A percentile compares a stretch with the other conserved stretches of the same genome.
These are phyloP conservation scores for Crypturellus undulatus DNA, from an alignment of 2,113 vertebrate genomes.

Conservation along the genomic window DNA sequence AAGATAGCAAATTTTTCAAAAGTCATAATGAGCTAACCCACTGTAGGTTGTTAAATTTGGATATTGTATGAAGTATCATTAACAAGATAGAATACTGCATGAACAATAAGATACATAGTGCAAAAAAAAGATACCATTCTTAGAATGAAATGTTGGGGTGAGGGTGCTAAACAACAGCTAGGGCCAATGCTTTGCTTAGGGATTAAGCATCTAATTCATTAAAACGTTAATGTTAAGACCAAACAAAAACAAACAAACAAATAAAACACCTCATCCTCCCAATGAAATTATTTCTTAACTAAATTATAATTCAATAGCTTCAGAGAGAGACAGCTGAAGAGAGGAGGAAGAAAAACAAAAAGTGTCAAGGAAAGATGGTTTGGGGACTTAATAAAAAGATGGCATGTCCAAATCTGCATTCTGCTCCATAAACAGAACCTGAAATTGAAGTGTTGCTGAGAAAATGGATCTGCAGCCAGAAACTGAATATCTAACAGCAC, in stretches of 20 bases:
- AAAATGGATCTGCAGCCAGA: background rate
- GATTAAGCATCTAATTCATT: background rate
- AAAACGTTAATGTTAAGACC: background rate
- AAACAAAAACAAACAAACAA: too few relatives aligned
- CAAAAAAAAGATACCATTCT: background rate
- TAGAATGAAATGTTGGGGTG: background rate
- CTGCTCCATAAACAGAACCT: background rate
- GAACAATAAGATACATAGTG: background rate
- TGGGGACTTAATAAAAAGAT: background rate
- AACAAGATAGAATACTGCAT: background rate
- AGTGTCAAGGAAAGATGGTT: background rate
- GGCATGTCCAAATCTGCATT: background rate
- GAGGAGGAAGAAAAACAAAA: background rate
- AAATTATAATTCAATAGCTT: background rate
- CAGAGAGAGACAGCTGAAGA: background rate
- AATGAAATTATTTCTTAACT: background rate
- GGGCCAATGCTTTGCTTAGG: background rate
- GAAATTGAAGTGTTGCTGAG: background rate
- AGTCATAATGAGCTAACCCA: background rate
- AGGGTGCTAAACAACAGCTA: background rate
- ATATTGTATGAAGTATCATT: background rate
- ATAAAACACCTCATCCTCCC: background rate
- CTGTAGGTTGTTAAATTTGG: background rate
- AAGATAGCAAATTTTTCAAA: background rate
- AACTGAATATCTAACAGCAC: rapidly evolving